phyloP scores from a whole-genome alignment of 2,113 vertebrate species.

The Pagrus major region DNA sequence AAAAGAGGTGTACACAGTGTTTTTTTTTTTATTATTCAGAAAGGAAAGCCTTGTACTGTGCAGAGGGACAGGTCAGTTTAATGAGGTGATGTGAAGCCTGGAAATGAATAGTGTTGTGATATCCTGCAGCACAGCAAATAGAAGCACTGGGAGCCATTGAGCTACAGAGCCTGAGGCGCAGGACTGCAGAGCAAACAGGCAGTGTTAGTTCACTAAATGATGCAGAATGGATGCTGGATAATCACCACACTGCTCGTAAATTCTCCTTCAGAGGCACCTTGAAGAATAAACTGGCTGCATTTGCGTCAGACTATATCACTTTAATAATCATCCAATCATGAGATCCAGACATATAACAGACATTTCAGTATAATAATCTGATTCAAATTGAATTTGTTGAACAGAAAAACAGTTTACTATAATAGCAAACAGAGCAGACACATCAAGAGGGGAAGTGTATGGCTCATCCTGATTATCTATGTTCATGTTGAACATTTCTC shows the following conservation, averaged over 20 bases:
- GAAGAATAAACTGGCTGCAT: constrained; percentile 15
- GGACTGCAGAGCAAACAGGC: constrained; percentile 67
- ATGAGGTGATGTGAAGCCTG: constrained; percentile 71
- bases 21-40: background rate
- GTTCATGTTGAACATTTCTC: constrained; percentile 65
- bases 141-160: constrained; percentile 73
- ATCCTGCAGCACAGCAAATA: constrained; percentile 68
- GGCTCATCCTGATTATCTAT: constrained; percentile 48
- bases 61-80: constrained; percentile 70
- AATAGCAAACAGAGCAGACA: constrained; percentile 12
- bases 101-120: constrained; percentile 72
- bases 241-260: constrained; percentile 60
- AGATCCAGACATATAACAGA: background rate
- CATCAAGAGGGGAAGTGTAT: constrained; percentile 16
- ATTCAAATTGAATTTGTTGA: constrained; percentile 9
- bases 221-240: constrained; percentile 71
- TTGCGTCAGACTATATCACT: background rate
- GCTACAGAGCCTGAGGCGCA: constrained; percentile 52
- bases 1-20: constrained; percentile 7
- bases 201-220: constrained; percentile 70
- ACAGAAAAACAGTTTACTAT: background rate
- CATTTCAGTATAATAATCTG: background rate
- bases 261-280: constrained; percentile 43
- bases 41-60: constrained; percentile 40
- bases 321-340: background rate